These are phyloP conservation scores for Drosophila kepulauana DNA, from an alignment of 1,140 invertebrate species.

Conservation along the genomic window DNA sequence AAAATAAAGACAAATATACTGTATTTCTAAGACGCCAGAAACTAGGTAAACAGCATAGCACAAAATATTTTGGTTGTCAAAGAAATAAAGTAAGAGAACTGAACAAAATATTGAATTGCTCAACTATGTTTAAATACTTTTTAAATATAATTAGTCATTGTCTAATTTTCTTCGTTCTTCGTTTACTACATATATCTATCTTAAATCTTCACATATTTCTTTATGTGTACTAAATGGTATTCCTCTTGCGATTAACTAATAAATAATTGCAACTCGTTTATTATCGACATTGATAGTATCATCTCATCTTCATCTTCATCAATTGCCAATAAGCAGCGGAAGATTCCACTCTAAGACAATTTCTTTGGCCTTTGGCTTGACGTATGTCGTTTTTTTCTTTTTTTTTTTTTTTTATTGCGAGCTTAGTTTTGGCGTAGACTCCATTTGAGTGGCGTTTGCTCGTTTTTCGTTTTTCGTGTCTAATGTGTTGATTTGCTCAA, in stretches of 20 bases:
- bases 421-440: slow-evolving; percentile 26
- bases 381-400: not conserved
- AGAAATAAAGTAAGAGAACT: not conserved
- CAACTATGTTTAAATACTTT: not conserved
- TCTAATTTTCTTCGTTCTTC: too few species aligned
- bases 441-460: slow-evolving; percentile 30
- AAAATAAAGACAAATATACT: too few species aligned
- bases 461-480: slow-evolving; percentile 15
- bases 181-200: too few species aligned
- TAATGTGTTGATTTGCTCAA: slow-evolving; percentile 68
- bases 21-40: too few species aligned
- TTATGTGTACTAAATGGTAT: not conserved
- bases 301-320: not conserved
- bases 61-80: not conserved
- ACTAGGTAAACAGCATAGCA: too few species aligned
- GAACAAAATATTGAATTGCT: not conserved
- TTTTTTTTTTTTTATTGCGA: not conserved
- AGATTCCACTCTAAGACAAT: slow-evolving; percentile 2
- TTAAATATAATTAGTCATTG: too few species aligned
- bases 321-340: not conserved
- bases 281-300: not conserved
- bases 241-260: not conserved
- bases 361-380: not conserved
- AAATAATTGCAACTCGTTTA: not conserved
- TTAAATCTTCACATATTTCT: too few species aligned